Evolutionary conservation across 2,797 vertebrate species (phyloP), one percentile per base, ranked within the genome.

Genomic region (Toxotes lorentzi): DNA sequence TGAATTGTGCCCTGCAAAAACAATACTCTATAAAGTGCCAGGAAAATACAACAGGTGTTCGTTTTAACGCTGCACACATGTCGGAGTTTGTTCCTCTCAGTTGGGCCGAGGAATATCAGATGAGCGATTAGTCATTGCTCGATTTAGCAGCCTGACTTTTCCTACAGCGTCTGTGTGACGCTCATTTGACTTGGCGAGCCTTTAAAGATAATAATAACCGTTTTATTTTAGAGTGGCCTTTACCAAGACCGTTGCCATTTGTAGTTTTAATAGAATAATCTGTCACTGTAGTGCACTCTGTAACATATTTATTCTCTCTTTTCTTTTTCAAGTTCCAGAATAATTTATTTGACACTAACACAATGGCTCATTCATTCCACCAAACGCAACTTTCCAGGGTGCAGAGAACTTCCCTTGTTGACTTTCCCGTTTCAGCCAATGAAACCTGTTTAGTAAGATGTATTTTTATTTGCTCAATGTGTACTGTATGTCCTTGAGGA

Each of bases 61-160:
- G 61, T 73, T 48, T 78, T 62, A 73, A 53, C 23, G 21, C 14
- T 10, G n/a, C 27, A 78, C 35, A 77, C 70, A 83, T 70, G 48
- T 45, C 60, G 57, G 61, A 76, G 67, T 83, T 86, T 73, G 65
- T 10, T 69, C 23, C 66, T 54, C 58, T 77, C 62, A 57, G 53
- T 43, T 50, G 78, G 81, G 84, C 86, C 83, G 64, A 76, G 11
- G 60, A 63, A 30, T 23, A 66, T 35, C 41, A 1, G 76, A 48
- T 27, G 88, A 90, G 75, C 93, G 91, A 92, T 62, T 27, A 21
- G 0, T 89, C 91, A 0, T 7, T 0, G 78, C 70, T 91, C 86
- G 91, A 93, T 88, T 92, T 0, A 71, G 34, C 63, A 81, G 83
- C 73, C 91, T 92, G 86, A 1, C 21, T 71, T 27, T n/a, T 53